A percentile compares a stretch with the other conserved stretches of the same genome.
Conservation (phyloP, 2,888 invertebrate species). For the Tigriopus californicus region DNA sequence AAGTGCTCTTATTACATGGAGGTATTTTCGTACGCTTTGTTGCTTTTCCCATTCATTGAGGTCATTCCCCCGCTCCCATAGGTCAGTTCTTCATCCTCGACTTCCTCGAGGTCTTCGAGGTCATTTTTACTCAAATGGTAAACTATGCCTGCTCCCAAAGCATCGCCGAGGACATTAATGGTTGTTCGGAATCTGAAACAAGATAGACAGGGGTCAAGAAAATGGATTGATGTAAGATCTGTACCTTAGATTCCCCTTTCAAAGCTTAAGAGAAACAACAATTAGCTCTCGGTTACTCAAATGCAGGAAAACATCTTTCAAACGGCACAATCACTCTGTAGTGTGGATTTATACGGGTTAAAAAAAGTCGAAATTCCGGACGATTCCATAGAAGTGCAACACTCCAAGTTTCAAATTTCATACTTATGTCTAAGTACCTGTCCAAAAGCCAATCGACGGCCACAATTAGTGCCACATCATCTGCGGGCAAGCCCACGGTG, state of each 20-base stretch:
- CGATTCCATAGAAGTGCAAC: background rate
- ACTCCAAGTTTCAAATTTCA: background rate
- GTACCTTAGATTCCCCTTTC: background rate
- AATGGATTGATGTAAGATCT: too few species aligned
- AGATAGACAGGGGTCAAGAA: background rate
- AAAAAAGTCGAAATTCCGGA: background rate
- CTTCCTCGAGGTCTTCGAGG: slow-evolving; percentile 28
- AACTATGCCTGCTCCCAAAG: slow-evolving; percentile 78
- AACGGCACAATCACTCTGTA: too few species aligned
- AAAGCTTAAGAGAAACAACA: background rate
- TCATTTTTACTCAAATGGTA: slow-evolving; percentile 61
- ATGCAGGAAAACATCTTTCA: too few species aligned
- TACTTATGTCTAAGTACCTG: slow-evolving; percentile 29
- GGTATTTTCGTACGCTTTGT: too few species aligned
- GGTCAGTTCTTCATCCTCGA: background rate
- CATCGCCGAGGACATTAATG: slow-evolving; percentile 86
- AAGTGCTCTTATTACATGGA: too few species aligned
- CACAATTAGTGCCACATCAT: slow-evolving; percentile 72
- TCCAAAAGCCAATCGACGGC: slow-evolving; percentile 84
- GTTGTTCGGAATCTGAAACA: slow-evolving; percentile 58
- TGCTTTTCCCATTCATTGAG: too few species aligned
- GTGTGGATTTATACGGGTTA: too few species aligned
- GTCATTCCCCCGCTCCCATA: too few species aligned
- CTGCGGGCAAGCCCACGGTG: slow-evolving; percentile 70
- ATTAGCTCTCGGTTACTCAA: too few species aligned